phyloP scores from a whole-genome alignment of 2,888 invertebrate species.

The Lagria hirta region DNA sequence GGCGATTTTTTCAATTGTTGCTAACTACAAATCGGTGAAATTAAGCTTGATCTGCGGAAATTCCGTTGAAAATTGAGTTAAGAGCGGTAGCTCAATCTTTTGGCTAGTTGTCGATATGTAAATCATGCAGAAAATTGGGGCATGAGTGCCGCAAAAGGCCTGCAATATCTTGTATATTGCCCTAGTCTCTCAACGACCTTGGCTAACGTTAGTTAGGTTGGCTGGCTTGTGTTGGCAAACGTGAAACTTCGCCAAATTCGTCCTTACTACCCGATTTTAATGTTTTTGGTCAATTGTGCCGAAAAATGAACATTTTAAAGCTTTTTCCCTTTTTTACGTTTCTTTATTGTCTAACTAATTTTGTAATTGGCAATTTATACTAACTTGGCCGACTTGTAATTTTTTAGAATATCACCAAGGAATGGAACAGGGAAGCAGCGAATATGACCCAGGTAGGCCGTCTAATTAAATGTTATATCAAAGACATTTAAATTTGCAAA shows the following conservation, averaged over 20 bases:
- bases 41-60: slow-evolving; percentile 5
- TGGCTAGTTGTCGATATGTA: neutral
- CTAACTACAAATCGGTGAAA: slow-evolving; percentile 12
- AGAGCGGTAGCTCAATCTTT: neutral
- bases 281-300: slow-evolving; percentile 40
- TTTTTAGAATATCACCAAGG: slow-evolving; percentile 77
- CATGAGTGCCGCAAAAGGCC: slow-evolving; percentile 39
- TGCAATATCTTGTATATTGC: slow-evolving; percentile 49
- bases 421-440: slow-evolving; percentile 77
- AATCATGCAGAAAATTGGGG: slow-evolving; percentile 30
- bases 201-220: slow-evolving; percentile 54
- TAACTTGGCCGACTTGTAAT: slow-evolving; percentile 16
- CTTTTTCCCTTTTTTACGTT: slow-evolving; percentile 1
- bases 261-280: slow-evolving; percentile 35
- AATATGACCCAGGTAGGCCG: slow-evolving; percentile 79
- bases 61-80: neutral
- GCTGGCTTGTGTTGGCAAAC: slow-evolving; percentile 38
- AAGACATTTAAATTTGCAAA: slow-evolving; percentile 3
- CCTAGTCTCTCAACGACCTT: slow-evolving; percentile 53
- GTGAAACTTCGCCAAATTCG: slow-evolving; percentile 39
- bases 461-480: neutral
- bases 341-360: neutral
- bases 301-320: slow-evolving; percentile 1
- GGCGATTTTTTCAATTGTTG: slow-evolving; percentile 41
- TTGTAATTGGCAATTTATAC: slow-evolving; percentile 7